Evolutionary conservation across 2,797 vertebrate species (phyloP), one percentile per base, ranked within the genome.

Genomic region (Phalloptychus januarius): DNA sequence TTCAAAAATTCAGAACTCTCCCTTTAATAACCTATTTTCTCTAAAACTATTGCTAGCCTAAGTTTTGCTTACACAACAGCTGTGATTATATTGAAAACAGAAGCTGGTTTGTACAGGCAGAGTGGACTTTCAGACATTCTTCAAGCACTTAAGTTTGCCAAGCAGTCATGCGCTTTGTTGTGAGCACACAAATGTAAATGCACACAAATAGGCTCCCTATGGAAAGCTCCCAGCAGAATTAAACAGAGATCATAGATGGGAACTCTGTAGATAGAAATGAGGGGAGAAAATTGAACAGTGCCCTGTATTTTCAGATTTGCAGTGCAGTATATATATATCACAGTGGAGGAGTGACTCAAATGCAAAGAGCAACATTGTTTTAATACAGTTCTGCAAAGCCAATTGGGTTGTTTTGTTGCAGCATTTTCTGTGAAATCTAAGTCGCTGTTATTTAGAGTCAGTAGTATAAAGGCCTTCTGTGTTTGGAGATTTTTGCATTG

Each of bases 41-140:
- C 42, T 18, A 36, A 50, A 63, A 45, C 31, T 46, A 58, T 61
- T 69, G n/a, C 36, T n/a, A 45, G 42, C 23, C 25, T 76, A 67
- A 70, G 76, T 79, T 81, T 79, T 82, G 74, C 77, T 79, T 74
- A 71, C 71, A 63, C 77, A 75, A 77, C 84, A 88, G 88, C 83
- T 80, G 77, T 36, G 70, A 42, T 38, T 65, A 76, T 77, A 73
- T 78, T 74, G 72, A 67, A 83, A 78, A 50, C 45, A 50, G 58
- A 72, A 79, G 74, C 33, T 45, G 70, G 42, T 16, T 65, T 63
- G 71, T 69, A 71, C 79, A 78, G 88, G 85, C 80, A 72, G 74
- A 65, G 67, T 83, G 89, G 88, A 90, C 87, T 76, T 88, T 84
- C 54, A 87, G 72, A 92, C 89, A 92, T 91, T 93, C 90, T 91